Conservation (phyloP, 64 coral and sea anemone genomes). For the Stylophora pistillata region DNA sequence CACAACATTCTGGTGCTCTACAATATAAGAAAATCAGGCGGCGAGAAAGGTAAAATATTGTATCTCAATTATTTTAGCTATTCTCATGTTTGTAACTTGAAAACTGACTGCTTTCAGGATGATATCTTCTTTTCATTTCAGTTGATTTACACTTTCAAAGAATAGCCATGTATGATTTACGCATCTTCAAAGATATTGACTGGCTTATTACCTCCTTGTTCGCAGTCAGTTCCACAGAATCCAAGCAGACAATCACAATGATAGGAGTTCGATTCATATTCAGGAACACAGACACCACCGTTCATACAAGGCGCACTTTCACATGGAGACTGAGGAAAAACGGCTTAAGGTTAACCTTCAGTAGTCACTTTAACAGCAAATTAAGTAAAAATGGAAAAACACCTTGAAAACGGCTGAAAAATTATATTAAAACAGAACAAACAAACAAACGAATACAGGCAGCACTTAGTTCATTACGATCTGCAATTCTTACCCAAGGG, state of each 20-base stretch:
- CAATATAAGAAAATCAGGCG: too few relatives aligned
- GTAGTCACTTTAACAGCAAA: not conserved
- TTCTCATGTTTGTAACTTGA: too few relatives aligned
- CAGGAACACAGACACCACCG: slow-evolving; percentile 41
- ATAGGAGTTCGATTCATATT: slow-evolving; percentile 7
- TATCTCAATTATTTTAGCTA: too few relatives aligned
- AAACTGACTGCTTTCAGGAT: too few relatives aligned
- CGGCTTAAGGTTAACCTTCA: not conserved
- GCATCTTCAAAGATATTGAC: too few relatives aligned
- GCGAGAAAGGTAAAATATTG: too few relatives aligned
- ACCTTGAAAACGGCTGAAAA: too few relatives aligned
- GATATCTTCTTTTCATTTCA: too few relatives aligned
- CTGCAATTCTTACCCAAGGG: not conserved
- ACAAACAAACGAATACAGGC: not conserved
- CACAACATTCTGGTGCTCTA: too few relatives aligned
- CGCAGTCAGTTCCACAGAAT: slow-evolving; percentile 1
- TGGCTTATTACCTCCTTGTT: not conserved
- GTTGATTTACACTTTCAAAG: too few relatives aligned
- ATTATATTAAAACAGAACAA: not conserved
- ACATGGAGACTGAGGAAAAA: slow-evolving; percentile 7
- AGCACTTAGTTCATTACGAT: too few relatives aligned
- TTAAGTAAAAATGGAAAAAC: not conserved
- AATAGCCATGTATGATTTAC: not conserved
- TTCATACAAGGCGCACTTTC: slow-evolving; percentile 29
- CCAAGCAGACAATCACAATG: not conserved